phyloP scores from a whole-genome alignment of 1,140 invertebrate genomes.

The Conus ventricosus region DNA sequence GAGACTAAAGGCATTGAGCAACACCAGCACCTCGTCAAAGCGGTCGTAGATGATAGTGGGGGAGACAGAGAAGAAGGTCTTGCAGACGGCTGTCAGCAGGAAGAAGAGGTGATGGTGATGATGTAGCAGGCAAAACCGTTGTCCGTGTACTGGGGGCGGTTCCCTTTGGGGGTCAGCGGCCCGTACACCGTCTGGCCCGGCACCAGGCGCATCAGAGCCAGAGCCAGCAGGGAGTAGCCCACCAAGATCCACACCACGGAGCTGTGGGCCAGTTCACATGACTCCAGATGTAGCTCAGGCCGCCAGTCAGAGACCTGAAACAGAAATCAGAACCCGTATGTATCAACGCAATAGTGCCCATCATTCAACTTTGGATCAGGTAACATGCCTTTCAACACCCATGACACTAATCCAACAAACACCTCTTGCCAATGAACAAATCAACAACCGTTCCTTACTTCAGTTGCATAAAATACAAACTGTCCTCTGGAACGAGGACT shows the following conservation, averaged over 20 bases:
- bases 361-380: no score
- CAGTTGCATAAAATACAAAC: no score
- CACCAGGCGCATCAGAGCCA: conserved; percentile 70
- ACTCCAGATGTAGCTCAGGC: conserved; percentile 61
- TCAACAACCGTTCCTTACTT: no score
- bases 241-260: conserved; percentile 57
- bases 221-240: conserved; percentile 62
- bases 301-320: conserved; percentile 43
- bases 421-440: no score
- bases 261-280: conserved; percentile 53
- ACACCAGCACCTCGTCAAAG: conserved; percentile 76
- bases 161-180: conserved; percentile 76
- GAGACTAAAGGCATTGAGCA: conserved; percentile 77
- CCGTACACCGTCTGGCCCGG: conserved; percentile 76
- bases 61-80: conserved; percentile 59
- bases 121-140: conserved; percentile 78
- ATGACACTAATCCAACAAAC: no score
- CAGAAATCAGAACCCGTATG: not conserved
- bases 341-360: no score
- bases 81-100: conserved; percentile 61
- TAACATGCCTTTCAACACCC: no score
- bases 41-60: conserved; percentile 75
- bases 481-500: no score
- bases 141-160: conserved; percentile 77
- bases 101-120: conserved; percentile 72